Base-by-base conservation (phyloP, 1,140 invertebrate genomes). In the Musca vetustissima region DNA sequence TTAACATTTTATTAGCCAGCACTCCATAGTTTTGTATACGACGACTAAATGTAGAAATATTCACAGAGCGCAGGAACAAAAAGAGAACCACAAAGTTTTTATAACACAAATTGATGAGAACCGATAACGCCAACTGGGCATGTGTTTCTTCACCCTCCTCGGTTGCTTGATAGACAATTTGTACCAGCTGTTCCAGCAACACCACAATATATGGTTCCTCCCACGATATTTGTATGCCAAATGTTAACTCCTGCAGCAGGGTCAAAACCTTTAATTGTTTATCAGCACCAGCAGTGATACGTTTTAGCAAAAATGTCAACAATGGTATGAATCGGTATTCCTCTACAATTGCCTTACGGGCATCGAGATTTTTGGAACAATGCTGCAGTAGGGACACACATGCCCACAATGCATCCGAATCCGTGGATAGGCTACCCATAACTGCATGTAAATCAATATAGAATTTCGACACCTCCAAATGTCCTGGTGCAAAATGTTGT, bases 81-180 rank as follows among this genome's bases (percentile, higher is more conserved):
- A 88, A 87, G 8, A 88, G 75, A 4, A 86, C 85, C 11, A 86
- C 84, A 53, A 86, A 80, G 77, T 88, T 88, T 74, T 88, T 87
- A 66, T 87, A 86, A 74, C 86, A 88, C 2, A 88, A 72, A 76
- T 88, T 88, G 15, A 87, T 85, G 9, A 88, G 70, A 22, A 88
- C 82, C 0, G 86, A 85, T 0, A 88, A 76, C 0, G 87, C 84
- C 21, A 86, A 73, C 11, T 82, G 74, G 4, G 85, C 82, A 13
- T 85, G 76, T 2, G 84, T 79, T 48, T 84, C 80, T 8, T 76
- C 70, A 3, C 64, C 72, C 4, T 70, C 74, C 1, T 68, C 36
- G 15, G 64, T 71, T 1, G 71, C 57, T 13, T 72, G 71, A 47
- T 78, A 73, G 7, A 81, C 72, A 2, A 78, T 68, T 43, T 87